Percentiles rank a stretch among this genome's conserved stretches.
Evolutionary conservation across 2,797 vertebrate genomes (phyloP).

Genomic region (Vespertilio murinus): DNA sequence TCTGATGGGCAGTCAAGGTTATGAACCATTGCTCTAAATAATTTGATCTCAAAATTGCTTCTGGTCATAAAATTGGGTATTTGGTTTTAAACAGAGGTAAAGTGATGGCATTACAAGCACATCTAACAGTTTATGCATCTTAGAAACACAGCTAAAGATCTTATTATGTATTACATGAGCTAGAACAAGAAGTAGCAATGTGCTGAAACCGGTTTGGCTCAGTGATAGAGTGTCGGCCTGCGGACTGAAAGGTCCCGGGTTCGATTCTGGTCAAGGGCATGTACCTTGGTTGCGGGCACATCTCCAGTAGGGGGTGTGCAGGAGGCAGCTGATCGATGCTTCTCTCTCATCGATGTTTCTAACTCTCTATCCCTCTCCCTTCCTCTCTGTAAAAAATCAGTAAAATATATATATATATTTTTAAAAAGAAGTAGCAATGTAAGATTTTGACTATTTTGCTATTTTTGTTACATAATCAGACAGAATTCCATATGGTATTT

Average conservation of each 20-base stretch:
- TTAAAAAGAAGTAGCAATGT: neutral
- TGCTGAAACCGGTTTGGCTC: too few species aligned
- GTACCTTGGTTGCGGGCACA: too few species aligned
- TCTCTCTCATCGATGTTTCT: too few species aligned
- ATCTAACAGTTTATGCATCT: neutral
- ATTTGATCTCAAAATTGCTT: slow-evolving; percentile 16
- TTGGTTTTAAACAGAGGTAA: slow-evolving; percentile 34
- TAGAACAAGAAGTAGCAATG: neutral
- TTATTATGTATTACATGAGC: neutral
- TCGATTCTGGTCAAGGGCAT: too few species aligned
- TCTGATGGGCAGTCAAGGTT: neutral
- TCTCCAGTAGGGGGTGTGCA: too few species aligned
- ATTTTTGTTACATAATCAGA: slow-evolving; percentile 34
- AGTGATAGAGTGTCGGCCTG: too few species aligned
- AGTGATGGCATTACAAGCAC: slow-evolving; percentile 15
- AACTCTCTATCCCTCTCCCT: too few species aligned
- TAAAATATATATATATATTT: too few species aligned
- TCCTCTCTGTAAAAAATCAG: too few species aligned
- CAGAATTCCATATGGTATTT: neutral
- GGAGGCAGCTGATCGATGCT: too few species aligned
- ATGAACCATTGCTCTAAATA: neutral
- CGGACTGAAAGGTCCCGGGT: too few species aligned
- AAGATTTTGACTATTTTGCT: slow-evolving; percentile 30
- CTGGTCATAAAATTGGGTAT: slow-evolving; percentile 27
- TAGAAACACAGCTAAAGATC: slow-evolving; percentile 10